Evolutionary conservation across 2,888 invertebrate genomes (phyloP).

Genomic region (Sylvicola cinctus): DNA sequence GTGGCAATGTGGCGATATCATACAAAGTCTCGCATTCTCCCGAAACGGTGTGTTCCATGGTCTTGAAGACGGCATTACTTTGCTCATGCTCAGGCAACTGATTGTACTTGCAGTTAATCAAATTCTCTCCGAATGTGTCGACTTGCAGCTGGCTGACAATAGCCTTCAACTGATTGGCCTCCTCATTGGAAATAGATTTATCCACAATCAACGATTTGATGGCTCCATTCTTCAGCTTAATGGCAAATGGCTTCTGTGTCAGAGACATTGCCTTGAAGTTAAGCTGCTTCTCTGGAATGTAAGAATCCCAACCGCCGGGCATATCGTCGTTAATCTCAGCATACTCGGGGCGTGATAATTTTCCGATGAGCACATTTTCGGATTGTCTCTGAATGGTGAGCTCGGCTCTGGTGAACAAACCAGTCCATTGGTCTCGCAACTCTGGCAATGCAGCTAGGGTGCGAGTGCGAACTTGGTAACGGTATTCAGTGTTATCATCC

Average conservation of each 20-base stretch:
- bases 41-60: constrained; percentile 48
- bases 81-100: constrained; percentile 25
- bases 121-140: constrained; percentile 37
- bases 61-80: constrained; percentile 35
- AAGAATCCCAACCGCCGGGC: constrained; percentile 29
- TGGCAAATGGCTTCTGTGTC: constrained; percentile 36
- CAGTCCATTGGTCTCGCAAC: constrained; percentile 30
- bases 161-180: constrained; percentile 48
- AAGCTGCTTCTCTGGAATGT: constrained; percentile 28
- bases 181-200: constrained; percentile 32
- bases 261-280: constrained; percentile 31
- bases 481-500: constrained; percentile 34
- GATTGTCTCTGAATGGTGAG: constrained; percentile 32
- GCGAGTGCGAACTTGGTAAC: constrained; percentile 33
- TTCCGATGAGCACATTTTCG: constrained; percentile 28
- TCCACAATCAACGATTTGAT: constrained; percentile 35
- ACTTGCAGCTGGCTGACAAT: constrained; percentile 46
- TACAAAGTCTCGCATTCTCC: constrained; percentile 52
- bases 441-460: constrained; percentile 37
- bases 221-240: constrained; percentile 36
- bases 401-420: constrained; percentile 31
- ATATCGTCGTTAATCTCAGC: constrained; percentile 32
- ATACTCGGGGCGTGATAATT: constrained; percentile 30
- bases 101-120: constrained; percentile 27
- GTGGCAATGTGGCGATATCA: constrained; percentile 36